Conservation (phyloP, 2,797 vertebrate species). For the Zalophus californianus region DNA sequence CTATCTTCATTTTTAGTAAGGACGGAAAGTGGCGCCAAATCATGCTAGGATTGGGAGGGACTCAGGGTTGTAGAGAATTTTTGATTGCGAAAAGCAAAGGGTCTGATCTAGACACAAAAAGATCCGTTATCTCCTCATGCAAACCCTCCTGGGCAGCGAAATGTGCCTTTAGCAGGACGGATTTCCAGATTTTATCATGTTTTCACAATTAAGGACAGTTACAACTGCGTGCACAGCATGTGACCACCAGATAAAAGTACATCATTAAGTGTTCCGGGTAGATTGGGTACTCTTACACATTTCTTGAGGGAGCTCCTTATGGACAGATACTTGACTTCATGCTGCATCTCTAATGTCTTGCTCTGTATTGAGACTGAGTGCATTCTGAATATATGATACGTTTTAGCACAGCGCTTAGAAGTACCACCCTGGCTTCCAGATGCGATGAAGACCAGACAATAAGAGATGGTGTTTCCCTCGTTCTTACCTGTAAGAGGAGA, state of each 20-base stretch:
- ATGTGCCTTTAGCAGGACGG: not conserved
- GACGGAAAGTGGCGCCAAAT: not conserved
- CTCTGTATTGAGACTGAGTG: not conserved
- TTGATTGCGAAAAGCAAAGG: not conserved
- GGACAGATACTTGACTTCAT: not conserved
- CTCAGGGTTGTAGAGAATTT: too few species aligned
- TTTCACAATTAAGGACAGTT: slow-evolving; percentile 45
- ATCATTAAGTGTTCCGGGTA: not conserved
- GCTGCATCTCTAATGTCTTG: not conserved
- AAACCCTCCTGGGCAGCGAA: not conserved
- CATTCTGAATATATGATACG: not conserved
- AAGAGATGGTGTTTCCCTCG: not conserved
- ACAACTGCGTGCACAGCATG: not conserved
- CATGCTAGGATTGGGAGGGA: not conserved
- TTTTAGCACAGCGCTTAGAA: not conserved
- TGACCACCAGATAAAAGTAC: not conserved
- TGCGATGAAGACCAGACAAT: not conserved
- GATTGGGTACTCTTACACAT: not conserved
- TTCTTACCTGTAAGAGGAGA: accelerated
- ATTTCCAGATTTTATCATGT: not conserved
- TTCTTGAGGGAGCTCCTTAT: not conserved
- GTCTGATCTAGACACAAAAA: not conserved
- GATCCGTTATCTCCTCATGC: not conserved
- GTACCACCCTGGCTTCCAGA: not conserved
- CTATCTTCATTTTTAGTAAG: not conserved